Evolutionary conservation across 2,113 vertebrate genomes (phyloP).

Genomic region (Gulo gulo): DNA sequence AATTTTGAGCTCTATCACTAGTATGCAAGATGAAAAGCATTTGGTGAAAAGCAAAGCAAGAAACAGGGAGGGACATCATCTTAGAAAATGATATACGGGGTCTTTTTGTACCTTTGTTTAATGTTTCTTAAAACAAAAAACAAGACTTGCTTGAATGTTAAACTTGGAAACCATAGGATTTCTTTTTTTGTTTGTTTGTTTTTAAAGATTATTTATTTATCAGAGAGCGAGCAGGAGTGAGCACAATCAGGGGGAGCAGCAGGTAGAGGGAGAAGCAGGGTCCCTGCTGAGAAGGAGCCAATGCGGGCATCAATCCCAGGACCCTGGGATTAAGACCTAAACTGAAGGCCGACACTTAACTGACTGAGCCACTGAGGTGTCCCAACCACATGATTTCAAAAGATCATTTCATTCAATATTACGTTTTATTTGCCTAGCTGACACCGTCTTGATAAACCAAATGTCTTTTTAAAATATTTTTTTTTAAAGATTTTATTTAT

Average conservation of each 20-base stretch:
- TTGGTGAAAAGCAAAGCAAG: background rate
- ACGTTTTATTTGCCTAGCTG: conserved; percentile 59
- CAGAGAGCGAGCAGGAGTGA: background rate
- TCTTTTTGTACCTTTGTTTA: conserved; percentile 39
- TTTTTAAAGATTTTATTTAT: too few relatives aligned
- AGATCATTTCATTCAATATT: conserved; percentile 56
- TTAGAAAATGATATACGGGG: conserved; percentile 45
- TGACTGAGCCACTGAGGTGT: background rate
- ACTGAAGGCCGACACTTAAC: background rate
- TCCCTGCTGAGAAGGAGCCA: background rate
- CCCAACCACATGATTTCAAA: conserved; percentile 55
- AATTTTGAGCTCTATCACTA: conserved; percentile 46
- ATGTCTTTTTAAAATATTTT: conserved; percentile 24
- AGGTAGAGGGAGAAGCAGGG: too few relatives aligned
- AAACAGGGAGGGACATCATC: background rate
- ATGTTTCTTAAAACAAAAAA: conserved; percentile 55
- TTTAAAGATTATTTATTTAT: background rate
- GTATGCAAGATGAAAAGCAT: background rate
- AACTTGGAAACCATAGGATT: conserved; percentile 61
- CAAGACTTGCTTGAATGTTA: conserved; percentile 41
- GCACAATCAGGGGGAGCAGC: too few relatives aligned
- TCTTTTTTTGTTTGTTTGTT: background rate
- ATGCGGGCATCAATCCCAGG: background rate
- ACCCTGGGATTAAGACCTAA: background rate
- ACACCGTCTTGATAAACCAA: conserved; percentile 19